Percentiles rank a stretch among this genome's conserved stretches.
These are phyloP conservation scores for Antennarius maculatus DNA, from an alignment of 2,797 vertebrate genomes.

Conservation along the genomic window DNA sequence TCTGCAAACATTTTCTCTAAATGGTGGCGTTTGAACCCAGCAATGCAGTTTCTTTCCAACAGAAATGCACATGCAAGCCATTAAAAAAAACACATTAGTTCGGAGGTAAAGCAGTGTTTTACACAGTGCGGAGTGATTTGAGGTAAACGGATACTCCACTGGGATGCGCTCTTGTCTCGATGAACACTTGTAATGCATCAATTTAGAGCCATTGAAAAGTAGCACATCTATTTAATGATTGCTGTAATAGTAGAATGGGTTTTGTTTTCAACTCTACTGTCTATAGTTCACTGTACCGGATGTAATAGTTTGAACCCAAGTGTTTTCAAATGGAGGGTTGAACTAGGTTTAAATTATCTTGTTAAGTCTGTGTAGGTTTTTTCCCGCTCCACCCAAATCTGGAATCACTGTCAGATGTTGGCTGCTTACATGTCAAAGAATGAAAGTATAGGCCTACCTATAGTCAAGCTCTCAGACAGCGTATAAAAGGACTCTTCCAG, in stretches of 20 bases:
- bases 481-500: slow-evolving; percentile 58
- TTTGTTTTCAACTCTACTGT: slow-evolving; percentile 60
- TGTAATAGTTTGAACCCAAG: slow-evolving; percentile 46
- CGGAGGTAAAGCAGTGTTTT: slow-evolving; percentile 38
- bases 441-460: slow-evolving; percentile 67
- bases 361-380: slow-evolving; percentile 28
- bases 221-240: slow-evolving; percentile 66
- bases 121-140: slow-evolving; percentile 40
- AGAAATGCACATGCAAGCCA: slow-evolving; percentile 38
- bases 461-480: slow-evolving; percentile 49
- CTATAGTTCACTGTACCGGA: slow-evolving; percentile 31
- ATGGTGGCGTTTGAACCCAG: slow-evolving; percentile 51
- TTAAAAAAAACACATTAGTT: slow-evolving; percentile 45
- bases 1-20: slow-evolving; percentile 65
- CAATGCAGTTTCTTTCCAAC: slow-evolving; percentile 19
- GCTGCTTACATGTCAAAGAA: slow-evolving; percentile 62
- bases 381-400: slow-evolving; percentile 54
- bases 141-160: slow-evolving; percentile 57
- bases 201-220: slow-evolving; percentile 52
- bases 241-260: slow-evolving; percentile 52
- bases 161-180: slow-evolving; percentile 52
- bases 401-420: slow-evolving; percentile 80
- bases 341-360: slow-evolving; percentile 45
- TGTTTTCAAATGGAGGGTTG: slow-evolving; percentile 56
- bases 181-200: slow-evolving; percentile 65